Conservation (phyloP, 2,888 invertebrate genomes). For the Parascotia fuliginaria region DNA sequence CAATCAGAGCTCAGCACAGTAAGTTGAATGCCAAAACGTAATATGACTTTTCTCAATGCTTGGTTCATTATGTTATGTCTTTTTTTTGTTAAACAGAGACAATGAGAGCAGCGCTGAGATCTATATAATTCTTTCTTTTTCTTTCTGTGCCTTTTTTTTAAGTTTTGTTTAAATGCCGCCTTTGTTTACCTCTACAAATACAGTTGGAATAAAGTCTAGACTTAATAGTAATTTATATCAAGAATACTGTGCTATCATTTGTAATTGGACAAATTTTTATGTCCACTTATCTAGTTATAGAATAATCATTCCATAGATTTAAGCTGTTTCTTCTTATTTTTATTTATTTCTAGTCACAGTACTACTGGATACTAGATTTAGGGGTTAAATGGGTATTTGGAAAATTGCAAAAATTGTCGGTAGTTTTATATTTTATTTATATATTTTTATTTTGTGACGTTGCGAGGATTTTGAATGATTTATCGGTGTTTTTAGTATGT, state of each 20-base stretch:
- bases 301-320: constrained; percentile 53
- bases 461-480: constrained; percentile 7
- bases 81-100: too few species aligned
- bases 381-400: constrained; percentile 25
- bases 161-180: not conserved
- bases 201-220: constrained; percentile 1
- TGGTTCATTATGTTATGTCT: too few species aligned
- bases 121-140: too few species aligned
- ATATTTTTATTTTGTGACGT: constrained; percentile 8
- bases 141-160: not conserved
- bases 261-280: constrained; percentile 44
- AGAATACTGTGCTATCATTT: constrained; percentile 17
- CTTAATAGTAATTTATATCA: constrained; percentile 10
- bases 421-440: constrained; percentile 3
- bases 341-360: constrained; percentile 78
- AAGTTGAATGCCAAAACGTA: too few species aligned
- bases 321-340: constrained; percentile 46
- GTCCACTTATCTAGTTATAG: constrained; percentile 50
- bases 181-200: constrained; percentile 6
- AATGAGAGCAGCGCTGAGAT: too few species aligned
- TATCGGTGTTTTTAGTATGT: not conserved
- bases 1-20: too few species aligned
- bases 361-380: constrained; percentile 70
- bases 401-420: constrained; percentile 7
- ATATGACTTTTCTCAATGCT: too few species aligned